Percentiles rank a stretch among this genome's conserved stretches.
These are phyloP conservation scores for Sterrhoptilus dennistouni DNA, from an alignment of 2,113 vertebrate species.

Conservation along the genomic window DNA sequence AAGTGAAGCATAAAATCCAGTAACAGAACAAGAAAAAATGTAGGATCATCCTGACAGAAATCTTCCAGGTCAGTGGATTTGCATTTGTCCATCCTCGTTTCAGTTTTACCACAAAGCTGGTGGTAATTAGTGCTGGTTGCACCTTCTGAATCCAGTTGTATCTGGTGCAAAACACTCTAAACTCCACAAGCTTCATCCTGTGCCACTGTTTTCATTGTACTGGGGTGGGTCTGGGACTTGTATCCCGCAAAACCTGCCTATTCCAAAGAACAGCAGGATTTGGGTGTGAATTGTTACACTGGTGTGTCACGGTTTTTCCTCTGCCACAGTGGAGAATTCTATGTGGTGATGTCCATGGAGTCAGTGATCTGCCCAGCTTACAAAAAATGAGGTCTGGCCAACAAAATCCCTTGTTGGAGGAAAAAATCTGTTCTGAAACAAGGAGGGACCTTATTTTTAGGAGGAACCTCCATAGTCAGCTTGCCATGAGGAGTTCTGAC, in stretches of 20 bases:
- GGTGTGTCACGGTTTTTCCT: background rate
- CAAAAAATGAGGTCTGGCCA: background rate
- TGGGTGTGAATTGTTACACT: background rate
- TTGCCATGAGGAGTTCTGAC: background rate
- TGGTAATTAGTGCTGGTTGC: background rate
- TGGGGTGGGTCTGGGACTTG: background rate
- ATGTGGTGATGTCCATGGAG: background rate
- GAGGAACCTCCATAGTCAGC: background rate
- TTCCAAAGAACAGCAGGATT: background rate
- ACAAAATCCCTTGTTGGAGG: background rate
- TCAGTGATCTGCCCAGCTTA: background rate
- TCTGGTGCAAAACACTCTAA: background rate
- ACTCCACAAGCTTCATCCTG: background rate
- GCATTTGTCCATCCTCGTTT: background rate
- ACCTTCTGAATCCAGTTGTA: background rate
- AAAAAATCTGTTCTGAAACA: background rate
- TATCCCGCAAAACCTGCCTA: background rate
- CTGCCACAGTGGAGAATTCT: background rate
- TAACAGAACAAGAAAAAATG: background rate
- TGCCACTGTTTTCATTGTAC: accelerated
- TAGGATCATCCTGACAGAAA: background rate
- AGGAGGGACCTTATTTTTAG: background rate
- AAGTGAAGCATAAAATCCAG: background rate
- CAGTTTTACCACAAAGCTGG: background rate
- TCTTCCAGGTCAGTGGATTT: background rate